These are phyloP conservation scores for Melipona quadrifasciata DNA, from an alignment of 1,140 invertebrate genomes.

Conservation along the genomic window DNA sequence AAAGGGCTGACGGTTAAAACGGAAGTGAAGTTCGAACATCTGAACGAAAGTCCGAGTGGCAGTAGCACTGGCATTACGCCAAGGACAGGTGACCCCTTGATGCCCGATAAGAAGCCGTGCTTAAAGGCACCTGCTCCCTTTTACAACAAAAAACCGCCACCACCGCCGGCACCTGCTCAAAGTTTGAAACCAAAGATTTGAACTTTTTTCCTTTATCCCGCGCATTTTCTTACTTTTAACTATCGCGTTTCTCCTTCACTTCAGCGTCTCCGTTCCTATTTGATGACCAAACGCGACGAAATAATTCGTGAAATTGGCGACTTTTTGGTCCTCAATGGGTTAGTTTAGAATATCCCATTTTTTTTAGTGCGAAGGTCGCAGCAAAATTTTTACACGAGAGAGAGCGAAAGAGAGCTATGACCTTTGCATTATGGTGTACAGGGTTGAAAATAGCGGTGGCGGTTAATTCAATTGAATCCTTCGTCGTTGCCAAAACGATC, in stretches of 20 bases:
- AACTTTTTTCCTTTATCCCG: not conserved
- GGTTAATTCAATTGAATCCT: constrained; percentile 35
- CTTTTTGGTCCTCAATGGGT: too few relatives aligned
- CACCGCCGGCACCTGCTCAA: constrained; percentile 75
- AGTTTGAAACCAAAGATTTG: constrained; percentile 73
- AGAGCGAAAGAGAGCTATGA: constrained; percentile 31
- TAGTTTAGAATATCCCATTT: too few relatives aligned
- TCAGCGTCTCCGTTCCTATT: too few relatives aligned
- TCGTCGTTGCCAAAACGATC: constrained; percentile 37
- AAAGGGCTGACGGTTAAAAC: constrained; percentile 79
- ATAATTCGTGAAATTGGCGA: too few relatives aligned
- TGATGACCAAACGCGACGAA: too few relatives aligned
- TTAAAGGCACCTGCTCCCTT: constrained; percentile 64
- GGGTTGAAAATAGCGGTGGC: constrained; percentile 50
- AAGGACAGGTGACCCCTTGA: constrained; percentile 62
- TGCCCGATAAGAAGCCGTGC: constrained; percentile 21
- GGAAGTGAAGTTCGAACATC: constrained; percentile 67
- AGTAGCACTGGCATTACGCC: constrained; percentile 60
- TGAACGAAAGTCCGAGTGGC: constrained; percentile 65
- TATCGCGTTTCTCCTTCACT: not conserved
- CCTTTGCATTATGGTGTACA: constrained; percentile 57
- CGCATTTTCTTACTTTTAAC: not conserved
- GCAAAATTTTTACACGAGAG: not conserved
- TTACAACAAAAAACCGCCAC: constrained; percentile 79
- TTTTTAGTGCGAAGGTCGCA: constrained; percentile 60